These are phyloP conservation scores for Steatornis caripensis DNA, from an alignment of 2,113 vertebrate genomes.

Conservation along the genomic window DNA sequence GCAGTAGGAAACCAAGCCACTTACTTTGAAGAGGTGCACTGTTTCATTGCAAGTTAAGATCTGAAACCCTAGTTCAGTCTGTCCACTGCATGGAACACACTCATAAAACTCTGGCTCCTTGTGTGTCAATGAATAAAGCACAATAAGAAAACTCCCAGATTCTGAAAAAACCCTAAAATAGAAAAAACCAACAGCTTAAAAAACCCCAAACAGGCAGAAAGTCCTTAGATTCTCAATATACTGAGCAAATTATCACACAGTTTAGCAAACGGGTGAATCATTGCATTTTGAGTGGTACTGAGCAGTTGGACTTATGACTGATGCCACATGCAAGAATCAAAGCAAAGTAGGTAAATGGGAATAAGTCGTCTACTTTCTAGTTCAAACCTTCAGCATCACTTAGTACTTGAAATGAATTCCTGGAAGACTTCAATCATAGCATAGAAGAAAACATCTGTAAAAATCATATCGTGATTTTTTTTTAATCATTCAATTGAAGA, in stretches of 20 bases:
- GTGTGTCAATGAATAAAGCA: slow-evolving; percentile 86
- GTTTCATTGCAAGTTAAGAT: slow-evolving; percentile 81
- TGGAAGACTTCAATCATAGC: neutral
- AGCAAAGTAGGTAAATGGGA: neutral
- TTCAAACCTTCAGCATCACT: neutral
- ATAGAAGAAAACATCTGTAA: neutral
- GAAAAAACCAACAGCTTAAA: neutral
- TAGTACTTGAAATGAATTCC: neutral
- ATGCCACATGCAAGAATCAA: neutral
- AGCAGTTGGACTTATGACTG: neutral
- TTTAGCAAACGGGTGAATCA: neutral
- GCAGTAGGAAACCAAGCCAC: slow-evolving; percentile 21
- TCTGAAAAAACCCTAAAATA: slow-evolving; percentile 84
- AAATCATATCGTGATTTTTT: neutral
- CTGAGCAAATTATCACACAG: neutral
- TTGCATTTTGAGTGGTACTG: neutral
- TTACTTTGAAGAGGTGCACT: slow-evolving; percentile 85
- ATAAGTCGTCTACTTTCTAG: neutral
- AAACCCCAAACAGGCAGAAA: neutral
- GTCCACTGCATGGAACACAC: slow-evolving; percentile 71
- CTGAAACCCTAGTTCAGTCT: slow-evolving; percentile 78
- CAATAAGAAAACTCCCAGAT: slow-evolving; percentile 82
- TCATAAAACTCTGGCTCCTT: slow-evolving; percentile 91
- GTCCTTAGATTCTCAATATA: neutral
- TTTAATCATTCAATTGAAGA: neutral